Base-by-base conservation (phyloP, 2,113 vertebrate species). In the Numenius arquata region DNA sequence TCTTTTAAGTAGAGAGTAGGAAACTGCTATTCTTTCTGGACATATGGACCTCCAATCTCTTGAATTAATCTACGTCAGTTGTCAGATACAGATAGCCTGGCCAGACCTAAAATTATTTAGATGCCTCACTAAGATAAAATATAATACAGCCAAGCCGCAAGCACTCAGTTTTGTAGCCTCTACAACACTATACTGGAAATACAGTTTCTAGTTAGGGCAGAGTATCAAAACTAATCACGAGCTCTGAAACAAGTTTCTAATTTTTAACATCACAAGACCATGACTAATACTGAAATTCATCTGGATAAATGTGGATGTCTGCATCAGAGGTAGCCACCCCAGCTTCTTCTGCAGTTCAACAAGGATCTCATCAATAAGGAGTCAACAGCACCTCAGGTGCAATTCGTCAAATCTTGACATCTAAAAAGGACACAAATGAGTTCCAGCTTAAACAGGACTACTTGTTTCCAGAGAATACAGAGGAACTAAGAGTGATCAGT, bases 41-140 rank as follows among this genome's bases (percentile, higher is more conserved):
- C 26, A 32, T 32, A 45, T 43, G 93, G 90, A 77, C 88, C 53
- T 93, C 56, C 63, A 86, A 92, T 77, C 76, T 97, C 90, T 79
- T 47, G 22, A 86, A 88, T 90, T 94, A 92, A 93, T 93, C 90
- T 65, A 63, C 32, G 75, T 92, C 76, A 93, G 34, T 90, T 68
- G 71, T 73, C 75, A 88, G 65, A 81, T 48, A 56, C 3, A 67
- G 52, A 90, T 87, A 81, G 65, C 12, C 41, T 89, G 36, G 68
- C 52, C 17, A 85, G 80, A 95, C 17, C 20, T 72, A 30, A 84
- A 75, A 34, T 90, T 92, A 68, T 86, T 88, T 63, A 78, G 93
- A 88, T 23, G 40, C 36, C 84, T 86, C 85, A 40, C 32, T 45
- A 56, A 67, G 72, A 53, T 62, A 77, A 89, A 72, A 61, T 18